phyloP scores from a whole-genome alignment of 2,797 vertebrate genomes.

The Cephalopachus bancanus region DNA sequence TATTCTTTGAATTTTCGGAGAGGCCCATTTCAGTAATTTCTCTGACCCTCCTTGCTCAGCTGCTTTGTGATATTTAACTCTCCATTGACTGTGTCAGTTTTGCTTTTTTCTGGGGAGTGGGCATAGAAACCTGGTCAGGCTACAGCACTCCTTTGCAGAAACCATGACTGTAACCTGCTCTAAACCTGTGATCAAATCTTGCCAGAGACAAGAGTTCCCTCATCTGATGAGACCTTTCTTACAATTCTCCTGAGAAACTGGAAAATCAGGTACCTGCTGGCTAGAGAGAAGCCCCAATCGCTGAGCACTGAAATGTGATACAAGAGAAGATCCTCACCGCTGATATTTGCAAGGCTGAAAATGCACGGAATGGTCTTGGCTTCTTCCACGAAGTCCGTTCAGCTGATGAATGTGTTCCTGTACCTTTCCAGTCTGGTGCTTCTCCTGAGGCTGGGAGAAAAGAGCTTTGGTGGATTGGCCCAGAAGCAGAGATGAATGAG shows the following conservation, averaged over 20 bases:
- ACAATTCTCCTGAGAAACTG: slow-evolving; percentile 49
- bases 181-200: slow-evolving; percentile 7
- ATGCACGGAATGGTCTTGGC: too few species aligned
- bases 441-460: background rate
- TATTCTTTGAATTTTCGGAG: too few species aligned
- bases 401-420: background rate
- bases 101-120: too few species aligned
- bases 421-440: background rate
- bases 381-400: background rate
- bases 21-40: too few species aligned
- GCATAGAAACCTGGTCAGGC: too few species aligned
- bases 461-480: background rate
- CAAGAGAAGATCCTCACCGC: background rate
- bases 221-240: background rate
- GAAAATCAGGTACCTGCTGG: background rate
- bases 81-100: too few species aligned
- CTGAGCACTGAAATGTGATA: background rate
- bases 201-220: slow-evolving; percentile 22
- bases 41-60: too few species aligned
- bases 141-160: background rate
- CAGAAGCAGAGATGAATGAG: slow-evolving; percentile 30
- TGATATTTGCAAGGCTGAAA: background rate
- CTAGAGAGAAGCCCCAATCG: background rate
- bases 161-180: background rate
- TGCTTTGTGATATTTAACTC: too few species aligned